Evolutionary conservation across 1,140 invertebrate genomes (phyloP), one percentile per base, ranked within the genome.

Genomic region (Gonatopus flavifemur): DNA sequence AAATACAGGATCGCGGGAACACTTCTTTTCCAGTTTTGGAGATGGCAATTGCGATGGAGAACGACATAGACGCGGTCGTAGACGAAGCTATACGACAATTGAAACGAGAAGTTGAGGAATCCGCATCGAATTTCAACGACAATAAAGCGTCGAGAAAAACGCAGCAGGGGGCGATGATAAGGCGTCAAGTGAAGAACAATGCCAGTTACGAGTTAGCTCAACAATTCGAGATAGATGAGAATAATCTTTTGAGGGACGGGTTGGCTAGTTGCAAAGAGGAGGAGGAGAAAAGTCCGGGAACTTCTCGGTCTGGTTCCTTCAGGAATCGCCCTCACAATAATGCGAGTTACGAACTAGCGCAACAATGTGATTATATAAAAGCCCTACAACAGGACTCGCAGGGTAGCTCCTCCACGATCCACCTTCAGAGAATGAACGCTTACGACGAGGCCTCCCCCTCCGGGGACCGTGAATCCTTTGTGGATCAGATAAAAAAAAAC

Each of bases 401-500:
- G 18, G 28, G 25, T 1, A 51, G 59, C 3, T n/a, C n/a, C n/a
- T n/a, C n/a, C n/a, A n/a, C n/a, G n/a, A n/a, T n/a, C n/a, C n/a
- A n/a, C n/a, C 72, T 76, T 42, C 60, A 69, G 2, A 53, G 74
- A 0, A 77, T 77, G 74, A 68, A 74, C 19, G 72, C 74, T 0
- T 77, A 75, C 52, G 72, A 76, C 13, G 72, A 71, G 36, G 32
- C 18, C 20, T 33, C 7, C 30, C 32, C 16, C 32, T 39, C 19
- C 36, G n/a, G n/a, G n/a, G n/a, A 48, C 22, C 42, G 54, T 1
- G 57, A 65, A 6, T 52, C 66, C 32, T 33, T 78, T 13, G 47
- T 78, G 0, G 44, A 47, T 43, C 70, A 72, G 72, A 66, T 77
- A 77, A 78, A 78, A 78, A 77, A 78, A 77, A 78, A 77, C 76